Percentiles rank a stretch among this genome's conserved stretches.
These are phyloP conservation scores for Ailuropoda melanoleuca DNA, from an alignment of 2,113 vertebrate genomes.

Conservation along the genomic window DNA sequence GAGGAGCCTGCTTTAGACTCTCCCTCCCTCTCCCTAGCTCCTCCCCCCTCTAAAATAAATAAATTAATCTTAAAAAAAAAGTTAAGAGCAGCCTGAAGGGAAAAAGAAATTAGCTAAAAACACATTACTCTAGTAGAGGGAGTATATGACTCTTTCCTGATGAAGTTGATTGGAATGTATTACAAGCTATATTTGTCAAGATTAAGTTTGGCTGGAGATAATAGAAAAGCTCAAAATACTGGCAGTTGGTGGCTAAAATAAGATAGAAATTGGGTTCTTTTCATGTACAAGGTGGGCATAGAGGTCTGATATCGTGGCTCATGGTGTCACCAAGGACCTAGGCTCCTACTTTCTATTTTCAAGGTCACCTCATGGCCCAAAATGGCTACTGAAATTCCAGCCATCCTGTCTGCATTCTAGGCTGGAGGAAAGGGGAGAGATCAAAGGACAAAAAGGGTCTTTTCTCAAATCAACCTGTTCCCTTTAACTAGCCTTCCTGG, in stretches of 20 bases:
- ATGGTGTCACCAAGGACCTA: background rate
- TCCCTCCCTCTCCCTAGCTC: background rate
- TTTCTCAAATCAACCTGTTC: background rate
- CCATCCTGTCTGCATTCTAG: background rate
- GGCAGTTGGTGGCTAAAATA: background rate
- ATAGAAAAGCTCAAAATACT: background rate
- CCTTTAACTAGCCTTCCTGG: background rate
- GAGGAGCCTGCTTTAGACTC: background rate
- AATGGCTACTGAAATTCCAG: background rate
- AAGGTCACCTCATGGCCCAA: background rate
- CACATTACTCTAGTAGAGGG: background rate
- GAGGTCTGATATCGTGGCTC: background rate
- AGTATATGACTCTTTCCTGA: background rate
- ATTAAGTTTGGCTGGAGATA: background rate
- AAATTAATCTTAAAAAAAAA: background rate
- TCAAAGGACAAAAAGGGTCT: background rate
- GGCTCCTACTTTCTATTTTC: background rate
- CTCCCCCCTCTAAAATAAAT: background rate
- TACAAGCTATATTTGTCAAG: background rate
- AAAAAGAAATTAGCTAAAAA: background rate
- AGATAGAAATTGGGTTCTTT: background rate
- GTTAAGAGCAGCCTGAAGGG: background rate
- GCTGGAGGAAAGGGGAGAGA: background rate
- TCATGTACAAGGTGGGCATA: background rate
- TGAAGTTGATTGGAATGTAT: background rate